A percentile compares a stretch with the other conserved stretches of the same genome.
Conservation (phyloP, 2,797 vertebrate genomes). For the Okamejei kenojei region DNA sequence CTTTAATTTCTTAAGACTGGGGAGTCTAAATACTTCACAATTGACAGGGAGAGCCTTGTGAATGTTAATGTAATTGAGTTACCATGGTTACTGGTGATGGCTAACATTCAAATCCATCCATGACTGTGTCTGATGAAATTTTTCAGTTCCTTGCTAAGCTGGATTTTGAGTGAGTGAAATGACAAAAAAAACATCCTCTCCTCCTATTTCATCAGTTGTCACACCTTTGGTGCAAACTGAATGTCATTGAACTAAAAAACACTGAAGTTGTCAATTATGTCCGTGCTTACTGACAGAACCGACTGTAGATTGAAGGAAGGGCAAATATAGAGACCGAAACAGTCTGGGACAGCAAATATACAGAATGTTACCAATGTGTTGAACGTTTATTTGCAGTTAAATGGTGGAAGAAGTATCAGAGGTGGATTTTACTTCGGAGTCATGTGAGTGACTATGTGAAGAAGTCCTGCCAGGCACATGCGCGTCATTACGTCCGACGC, state of each 20-base stretch:
- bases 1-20: background rate
- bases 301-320: no score
- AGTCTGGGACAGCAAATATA: background rate
- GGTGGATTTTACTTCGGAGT: background rate
- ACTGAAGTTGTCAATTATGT: background rate
- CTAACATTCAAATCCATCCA: slow-evolving; percentile 1
- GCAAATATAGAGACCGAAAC: background rate
- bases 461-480: no score
- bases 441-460: no score
- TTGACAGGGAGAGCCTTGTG: background rate
- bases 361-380: background rate
- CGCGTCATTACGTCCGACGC: no score
- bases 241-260: background rate
- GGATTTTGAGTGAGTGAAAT: background rate
- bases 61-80: background rate
- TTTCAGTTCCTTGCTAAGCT: background rate
- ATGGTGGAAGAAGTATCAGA: background rate
- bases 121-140: background rate
- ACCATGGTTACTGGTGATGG: background rate
- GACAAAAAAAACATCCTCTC: background rate
- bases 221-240: background rate
- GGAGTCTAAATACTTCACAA: background rate
- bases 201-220: background rate
- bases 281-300: background rate
- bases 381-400: background rate